Conservation (phyloP, 2,888 invertebrate species). For the Rhagonycha fulva region DNA sequence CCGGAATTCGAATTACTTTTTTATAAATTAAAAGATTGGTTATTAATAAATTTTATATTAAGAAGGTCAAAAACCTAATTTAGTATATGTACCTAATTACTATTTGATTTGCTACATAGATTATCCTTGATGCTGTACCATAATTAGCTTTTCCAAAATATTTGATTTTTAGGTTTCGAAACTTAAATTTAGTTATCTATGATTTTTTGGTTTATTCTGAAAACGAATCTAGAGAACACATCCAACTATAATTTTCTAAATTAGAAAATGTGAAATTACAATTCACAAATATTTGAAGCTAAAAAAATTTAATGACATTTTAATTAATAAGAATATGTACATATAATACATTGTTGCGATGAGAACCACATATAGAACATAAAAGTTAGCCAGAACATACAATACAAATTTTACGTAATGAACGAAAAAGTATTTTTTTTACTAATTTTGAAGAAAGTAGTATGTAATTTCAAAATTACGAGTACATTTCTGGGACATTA, state of each 20-base stretch:
- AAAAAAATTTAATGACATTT: not conserved
- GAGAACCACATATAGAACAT: not conserved
- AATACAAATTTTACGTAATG: not conserved
- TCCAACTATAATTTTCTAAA: not conserved
- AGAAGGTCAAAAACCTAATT: not conserved
- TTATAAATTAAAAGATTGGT: not conserved
- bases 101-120: not conserved
- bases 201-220: not conserved
- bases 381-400: not conserved
- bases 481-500: not conserved
- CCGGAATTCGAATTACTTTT: not conserved
- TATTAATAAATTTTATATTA: not conserved
- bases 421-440: not conserved
- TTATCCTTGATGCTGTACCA: not conserved
- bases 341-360: not conserved
- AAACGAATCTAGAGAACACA: too few species aligned
- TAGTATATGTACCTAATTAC: not conserved
- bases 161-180: not conserved
- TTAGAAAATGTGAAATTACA: not conserved
- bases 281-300: not conserved
- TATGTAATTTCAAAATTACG: not conserved
- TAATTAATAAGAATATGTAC: not conserved
- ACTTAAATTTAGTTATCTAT: not conserved
- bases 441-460: not conserved
- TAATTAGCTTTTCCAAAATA: not conserved